Conservation (phyloP, 2,797 vertebrate species). For the Remorina albescens region DNA sequence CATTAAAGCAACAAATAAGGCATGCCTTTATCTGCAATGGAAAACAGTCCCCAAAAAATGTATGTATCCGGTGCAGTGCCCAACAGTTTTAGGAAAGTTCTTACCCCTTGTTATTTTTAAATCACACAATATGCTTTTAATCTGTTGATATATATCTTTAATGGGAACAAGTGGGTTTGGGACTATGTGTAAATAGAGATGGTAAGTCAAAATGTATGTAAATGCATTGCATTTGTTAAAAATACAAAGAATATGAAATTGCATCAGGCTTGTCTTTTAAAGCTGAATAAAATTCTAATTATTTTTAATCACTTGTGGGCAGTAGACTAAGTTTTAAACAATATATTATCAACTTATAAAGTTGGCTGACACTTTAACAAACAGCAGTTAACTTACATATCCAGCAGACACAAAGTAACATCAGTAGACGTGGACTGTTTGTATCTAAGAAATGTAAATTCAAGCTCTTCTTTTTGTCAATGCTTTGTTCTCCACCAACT, state of each 20-base stretch:
- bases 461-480: not conserved
- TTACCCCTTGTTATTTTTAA: not conserved
- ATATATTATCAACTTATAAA: not conserved
- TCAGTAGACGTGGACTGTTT: not conserved
- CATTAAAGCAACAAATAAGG: not conserved
- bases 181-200: not conserved
- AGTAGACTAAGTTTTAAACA: not conserved
- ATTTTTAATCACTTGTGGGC: not conserved
- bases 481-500: slow-evolving; percentile 8
- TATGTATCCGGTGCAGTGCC: not conserved
- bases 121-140: not conserved
- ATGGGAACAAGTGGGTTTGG: not conserved
- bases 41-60: not conserved
- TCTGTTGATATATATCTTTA: not conserved
- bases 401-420: not conserved
- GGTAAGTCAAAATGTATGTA: not conserved
- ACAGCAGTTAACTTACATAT: not conserved
- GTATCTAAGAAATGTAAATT: not conserved
- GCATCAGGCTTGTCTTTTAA: not conserved
- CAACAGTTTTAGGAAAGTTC: not conserved
- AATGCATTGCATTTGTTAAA: no score
- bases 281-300: not conserved
- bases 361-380: not conserved
- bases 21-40: not conserved
- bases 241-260: no score